Base-by-base conservation (phyloP, 2,888 invertebrate species). In the Idaea straminata region DNA sequence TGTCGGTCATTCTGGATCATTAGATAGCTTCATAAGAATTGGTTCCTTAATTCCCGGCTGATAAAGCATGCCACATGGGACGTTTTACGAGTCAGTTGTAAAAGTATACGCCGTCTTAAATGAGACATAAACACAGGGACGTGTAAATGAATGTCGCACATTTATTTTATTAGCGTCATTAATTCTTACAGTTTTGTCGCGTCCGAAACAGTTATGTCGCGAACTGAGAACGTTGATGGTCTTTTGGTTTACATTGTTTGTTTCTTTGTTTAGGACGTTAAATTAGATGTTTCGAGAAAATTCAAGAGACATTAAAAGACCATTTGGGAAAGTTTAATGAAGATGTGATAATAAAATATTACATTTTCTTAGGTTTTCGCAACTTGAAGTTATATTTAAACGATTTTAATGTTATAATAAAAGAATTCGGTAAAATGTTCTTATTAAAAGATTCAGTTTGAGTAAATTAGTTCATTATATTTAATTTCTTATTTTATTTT, bases 111-210 rank as follows among this genome's bases (percentile, higher is more conserved):
- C 88, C 89, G 86, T 83, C 91, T 90, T 91, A 92, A 92, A 92
- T 91, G 91, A 91, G 91, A 91, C 91, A 91, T 92, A 91, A 92
- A 92, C 88, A 89, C 80, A 78, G 87, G 83, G 86, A 91, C 86
- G 89, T 90, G 89, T 92, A 91, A 92, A 91, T 88, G 87, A 90
- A 91, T 91, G 91, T 91, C 83, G 85, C 90, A 85, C 91, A 87
- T 92, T 91, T 88, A 86, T 91, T 92, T 92, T 91, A 92, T 92
- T 89, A 80, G 83, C 75, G 83, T 83, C 91, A 91, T 92, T 91
- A 91, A 89, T 91, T 88, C 81, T 76, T 84, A 81, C 85, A 84
- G 85, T 88, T 88, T 89, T 88, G 84, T 75, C 85, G 85, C 81
- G 82, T 79, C 85, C 86, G 76, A 81, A 82, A 77, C 76, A 73